Evolutionary conservation across 2,888 invertebrate genomes (phyloP), one percentile per base, ranked within the genome.

Genomic region (Morpho deidamia): DNA sequence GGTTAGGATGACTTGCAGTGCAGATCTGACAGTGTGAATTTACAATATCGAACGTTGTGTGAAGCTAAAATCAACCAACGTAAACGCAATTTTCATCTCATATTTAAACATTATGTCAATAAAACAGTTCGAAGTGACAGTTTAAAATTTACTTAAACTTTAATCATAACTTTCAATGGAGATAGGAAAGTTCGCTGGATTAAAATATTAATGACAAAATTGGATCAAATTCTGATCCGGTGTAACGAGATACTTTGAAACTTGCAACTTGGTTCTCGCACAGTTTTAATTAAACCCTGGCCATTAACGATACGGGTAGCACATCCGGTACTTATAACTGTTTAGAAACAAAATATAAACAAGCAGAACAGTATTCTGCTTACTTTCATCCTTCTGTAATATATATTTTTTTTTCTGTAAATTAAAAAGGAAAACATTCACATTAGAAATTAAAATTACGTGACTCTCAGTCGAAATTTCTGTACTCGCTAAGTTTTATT

Each of bases 121-220:
- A 8, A 37, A 37, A 8, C 8, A 37, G 2, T 8, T 10, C 10
- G 9, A 37, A 37, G 35, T 10, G 35, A 37, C 10, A 37, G 8
- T 10, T 37, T 10, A 10, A 37, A 37, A 49, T 38, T 14, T 35
- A 47, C 12, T 48, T 32, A 42, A 40, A 40, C 34, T 43, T 54
- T 37, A 53, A 57, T 54, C 51, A 48, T 33, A 51, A 51, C 48
- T 42, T 33, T n/a, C 37, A 11, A 44, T 33, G 32, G 33, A 54
- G 47, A 51, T 57, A 54, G 12, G 41, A 11, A 57, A 50, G 46
- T 53, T 50, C 39, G 8, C 34, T 33, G 23, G 48, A 54, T 57
- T 54, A 54, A 53, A 54, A 54, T 57, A 57, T 57, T 57, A 56
- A 53, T 54, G 48, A 51, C 55, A 51, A 51, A 58, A 58, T 58